Base-by-base conservation (phyloP, 2,888 invertebrate species). In the Pandemis corylana region DNA sequence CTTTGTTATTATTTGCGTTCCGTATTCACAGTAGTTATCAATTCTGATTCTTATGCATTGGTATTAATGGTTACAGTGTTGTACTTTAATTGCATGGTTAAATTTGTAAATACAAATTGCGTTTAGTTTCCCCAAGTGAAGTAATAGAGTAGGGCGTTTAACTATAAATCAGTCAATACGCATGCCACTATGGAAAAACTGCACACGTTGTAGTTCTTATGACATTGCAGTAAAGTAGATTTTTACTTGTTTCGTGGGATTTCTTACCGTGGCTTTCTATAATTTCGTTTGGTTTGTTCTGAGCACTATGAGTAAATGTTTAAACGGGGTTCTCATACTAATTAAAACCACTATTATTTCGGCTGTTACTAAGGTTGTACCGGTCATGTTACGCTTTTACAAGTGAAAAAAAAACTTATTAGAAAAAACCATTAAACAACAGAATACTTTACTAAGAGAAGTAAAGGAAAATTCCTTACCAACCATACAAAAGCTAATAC, bases 101-200 rank as follows among this genome's bases (percentile, higher is more conserved):
- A 66, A 36, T 67, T 67, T 67, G 70, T 71, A 67, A 62, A 75
- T 28, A n/a, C 53, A 53, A 79, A 81, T 80, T 80, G 77, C 79
- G 80, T 82, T 81, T 75, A 71, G 80, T 82, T 81, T 84, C 85
- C 87, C 85, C 72, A 62, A 75, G 71, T 73, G 51, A 53, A 59
- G 67, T 75, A 72, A 77, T 78, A 70, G 76, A 68, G 79, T 82
- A 82, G 87, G 89, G 86, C 82, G 83, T 78, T 83, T 81, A 76
- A 83, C 78, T 78, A 89, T 89, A 89, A 89, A 89, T 89, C 88
- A 89, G 84, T 85, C 77, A 75, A 75, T 71, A 70, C 46, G 62
- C 36, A 28, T 36, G 68, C 73, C 28, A 68, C 56, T 56, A 65
- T 53, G 56, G 62, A 59, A 28, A 12, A 12, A 28, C 59, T 12